Evolutionary conservation across 2,797 vertebrate genomes (phyloP).

Genomic region (Pipistrellus kuhlii): DNA sequence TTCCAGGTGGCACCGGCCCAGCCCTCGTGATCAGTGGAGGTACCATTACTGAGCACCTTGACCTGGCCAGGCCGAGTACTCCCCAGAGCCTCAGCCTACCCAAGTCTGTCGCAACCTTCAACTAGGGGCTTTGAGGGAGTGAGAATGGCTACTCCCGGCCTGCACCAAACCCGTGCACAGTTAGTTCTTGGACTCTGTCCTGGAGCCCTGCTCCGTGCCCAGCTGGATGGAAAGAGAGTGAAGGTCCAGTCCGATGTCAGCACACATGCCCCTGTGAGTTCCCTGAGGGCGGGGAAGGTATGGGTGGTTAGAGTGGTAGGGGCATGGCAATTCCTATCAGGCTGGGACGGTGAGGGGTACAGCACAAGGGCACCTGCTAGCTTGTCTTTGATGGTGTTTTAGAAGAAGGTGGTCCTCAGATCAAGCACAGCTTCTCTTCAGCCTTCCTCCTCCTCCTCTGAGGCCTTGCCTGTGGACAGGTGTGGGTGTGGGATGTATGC

Average conservation of each 20-base stretch:
- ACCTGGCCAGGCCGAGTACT: neutral
- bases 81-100: neutral
- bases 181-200: neutral
- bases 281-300: neutral
- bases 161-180: neutral
- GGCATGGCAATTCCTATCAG: too few species aligned
- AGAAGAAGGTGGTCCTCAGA: neutral
- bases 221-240: neutral
- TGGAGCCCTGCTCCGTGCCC: neutral
- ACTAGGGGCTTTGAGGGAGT: neutral
- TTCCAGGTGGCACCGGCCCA: neutral
- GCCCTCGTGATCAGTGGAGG: neutral
- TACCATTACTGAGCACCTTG: neutral
- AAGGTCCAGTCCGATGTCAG: neutral
- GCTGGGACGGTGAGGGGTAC: neutral
- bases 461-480: neutral
- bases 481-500: too few species aligned
- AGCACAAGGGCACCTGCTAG: neutral
- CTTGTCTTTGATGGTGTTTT: neutral
- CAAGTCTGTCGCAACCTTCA: conserved; percentile 58
- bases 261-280: neutral
- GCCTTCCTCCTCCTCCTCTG: neutral
- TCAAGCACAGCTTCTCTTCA: neutral
- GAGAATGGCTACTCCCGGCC: neutral
- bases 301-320: neutral